phyloP scores from a whole-genome alignment of 2,888 invertebrate species.

The Andricus curvator region DNA sequence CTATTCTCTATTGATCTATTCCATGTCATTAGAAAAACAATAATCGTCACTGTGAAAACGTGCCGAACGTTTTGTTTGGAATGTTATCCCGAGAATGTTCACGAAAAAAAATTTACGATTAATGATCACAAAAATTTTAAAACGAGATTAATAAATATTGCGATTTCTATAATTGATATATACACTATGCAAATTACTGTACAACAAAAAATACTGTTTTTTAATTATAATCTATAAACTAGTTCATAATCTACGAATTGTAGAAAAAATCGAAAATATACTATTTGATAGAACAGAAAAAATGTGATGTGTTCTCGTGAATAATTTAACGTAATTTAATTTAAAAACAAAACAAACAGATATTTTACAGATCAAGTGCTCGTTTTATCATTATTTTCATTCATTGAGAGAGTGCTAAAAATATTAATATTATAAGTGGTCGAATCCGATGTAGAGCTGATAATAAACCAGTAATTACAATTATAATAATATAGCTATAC shows the following conservation, averaged over 20 bases:
- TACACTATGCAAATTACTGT: neutral
- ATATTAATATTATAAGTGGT: constrained; percentile 66
- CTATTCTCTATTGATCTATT: too few species aligned
- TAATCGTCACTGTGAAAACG: constrained; percentile 24
- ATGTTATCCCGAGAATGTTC: constrained; percentile 12
- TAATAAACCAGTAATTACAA: constrained; percentile 61
- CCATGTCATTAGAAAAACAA: constrained; percentile 22
- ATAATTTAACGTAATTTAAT: too few species aligned
- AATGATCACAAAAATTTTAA: constrained; percentile 8
- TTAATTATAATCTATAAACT: neutral
- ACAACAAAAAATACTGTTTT: neutral
- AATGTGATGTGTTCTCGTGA: neutral
- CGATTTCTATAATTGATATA: neutral
- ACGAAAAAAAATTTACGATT: neutral
- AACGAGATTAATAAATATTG: constrained; percentile 31
- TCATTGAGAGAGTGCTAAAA: constrained; percentile 60
- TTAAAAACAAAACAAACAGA: neutral
- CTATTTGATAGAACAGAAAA: neutral
- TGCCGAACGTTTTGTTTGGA: neutral
- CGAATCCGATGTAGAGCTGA: constrained; percentile 39
- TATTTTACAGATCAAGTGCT: constrained; percentile 26
- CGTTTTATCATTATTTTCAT: constrained; percentile 50
- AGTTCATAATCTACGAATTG: neutral
- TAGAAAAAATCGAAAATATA: neutral
- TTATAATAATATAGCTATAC: constrained; percentile 67